phyloP scores from a whole-genome alignment of 2,113 vertebrate genomes.

The Candoia aspera region DNA sequence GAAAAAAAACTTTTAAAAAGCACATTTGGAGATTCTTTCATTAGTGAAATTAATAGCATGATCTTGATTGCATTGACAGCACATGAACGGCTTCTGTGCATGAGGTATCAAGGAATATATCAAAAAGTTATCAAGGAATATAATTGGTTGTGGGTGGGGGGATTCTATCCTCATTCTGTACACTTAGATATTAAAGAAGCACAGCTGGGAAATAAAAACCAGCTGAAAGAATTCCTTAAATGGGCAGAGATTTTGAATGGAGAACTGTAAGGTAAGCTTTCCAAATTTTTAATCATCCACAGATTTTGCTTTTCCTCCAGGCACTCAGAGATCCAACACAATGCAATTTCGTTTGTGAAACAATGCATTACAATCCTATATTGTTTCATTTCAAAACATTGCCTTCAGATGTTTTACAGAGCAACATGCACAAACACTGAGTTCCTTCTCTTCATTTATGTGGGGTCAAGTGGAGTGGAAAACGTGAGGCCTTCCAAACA shows the following conservation, averaged over 20 bases:
- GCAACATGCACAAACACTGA: neutral
- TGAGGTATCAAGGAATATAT: conserved; percentile 16
- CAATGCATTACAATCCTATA: neutral
- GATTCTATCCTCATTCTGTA: neutral
- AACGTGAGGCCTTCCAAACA: neutral
- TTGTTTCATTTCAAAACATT: neutral
- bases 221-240: neutral
- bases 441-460: neutral
- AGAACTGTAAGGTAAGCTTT: neutral
- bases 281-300: neutral
- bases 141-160: neutral
- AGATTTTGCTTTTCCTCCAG: neutral
- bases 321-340: neutral
- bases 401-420: neutral
- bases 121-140: conserved; percentile 9
- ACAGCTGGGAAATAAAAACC: neutral
- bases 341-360: neutral
- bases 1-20: conserved; percentile 20
- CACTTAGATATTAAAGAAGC: neutral
- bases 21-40: conserved; percentile 19
- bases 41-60: conserved; percentile 39
- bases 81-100: neutral
- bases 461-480: neutral
- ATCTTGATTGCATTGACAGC: conserved; percentile 2
- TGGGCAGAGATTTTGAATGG: neutral